phyloP scores from a whole-genome alignment of 2,113 vertebrate genomes.

The Cyprinus carpio region DNA sequence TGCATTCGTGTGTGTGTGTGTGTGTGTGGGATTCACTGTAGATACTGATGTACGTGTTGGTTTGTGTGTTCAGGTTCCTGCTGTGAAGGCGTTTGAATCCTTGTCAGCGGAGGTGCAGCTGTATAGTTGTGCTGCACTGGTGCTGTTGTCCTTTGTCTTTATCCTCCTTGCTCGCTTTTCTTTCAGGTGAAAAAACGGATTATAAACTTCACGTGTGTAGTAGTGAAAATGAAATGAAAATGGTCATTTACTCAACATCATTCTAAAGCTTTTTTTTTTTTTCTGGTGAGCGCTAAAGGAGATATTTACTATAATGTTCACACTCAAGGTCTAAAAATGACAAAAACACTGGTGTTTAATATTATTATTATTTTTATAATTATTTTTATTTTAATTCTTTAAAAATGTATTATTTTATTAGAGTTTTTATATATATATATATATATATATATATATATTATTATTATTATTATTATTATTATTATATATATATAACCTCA shows the following conservation, averaged over 20 bases:
- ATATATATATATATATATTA: no score
- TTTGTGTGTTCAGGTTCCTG: slow-evolving; percentile 63
- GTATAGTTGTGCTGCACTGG: slow-evolving; percentile 68
- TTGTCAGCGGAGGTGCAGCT: slow-evolving; percentile 70
- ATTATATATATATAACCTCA: no score
- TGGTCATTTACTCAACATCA: not conserved
- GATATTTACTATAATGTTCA: not conserved
- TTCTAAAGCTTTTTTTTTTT: not conserved
- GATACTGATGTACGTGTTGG: not conserved
- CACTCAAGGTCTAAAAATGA: not conserved
- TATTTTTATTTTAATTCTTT: no score
- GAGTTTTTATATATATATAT: no score
- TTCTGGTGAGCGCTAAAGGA: not conserved
- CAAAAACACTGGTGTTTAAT: no score
- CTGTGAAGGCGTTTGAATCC: slow-evolving; percentile 65
- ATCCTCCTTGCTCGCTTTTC: slow-evolving; percentile 73
- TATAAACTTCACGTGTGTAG: not conserved
- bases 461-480: no score
- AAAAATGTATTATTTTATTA: no score
- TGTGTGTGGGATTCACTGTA: not conserved
- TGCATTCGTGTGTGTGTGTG: not conserved
- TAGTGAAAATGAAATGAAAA: not conserved
- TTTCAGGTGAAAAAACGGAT: slow-evolving; percentile 69
- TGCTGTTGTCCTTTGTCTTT: slow-evolving; percentile 74
- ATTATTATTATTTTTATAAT: no score